Evolutionary conservation across 2,888 invertebrate genomes (phyloP), one percentile per base, ranked within the genome.

Genomic region (Drosophila basisetae): DNA sequence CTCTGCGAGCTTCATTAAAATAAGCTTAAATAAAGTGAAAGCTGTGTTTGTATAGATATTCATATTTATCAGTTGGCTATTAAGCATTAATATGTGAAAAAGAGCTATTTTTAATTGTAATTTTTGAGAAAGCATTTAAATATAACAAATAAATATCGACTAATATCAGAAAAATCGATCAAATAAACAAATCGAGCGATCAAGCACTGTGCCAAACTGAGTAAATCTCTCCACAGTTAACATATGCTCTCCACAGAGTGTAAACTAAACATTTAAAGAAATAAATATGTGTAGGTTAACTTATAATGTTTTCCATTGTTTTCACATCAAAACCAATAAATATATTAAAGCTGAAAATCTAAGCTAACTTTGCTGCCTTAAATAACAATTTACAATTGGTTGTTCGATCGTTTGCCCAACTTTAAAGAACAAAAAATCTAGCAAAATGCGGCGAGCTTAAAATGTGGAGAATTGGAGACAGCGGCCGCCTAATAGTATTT

Each of bases 401-500:
- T 53, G 9, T 39, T 63, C 49, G 47, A 56, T 63, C 31, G 30
- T 9, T 39, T 1, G 22, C 25, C 16, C 16, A 47, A 25, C 25
- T 16, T 11, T 22, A 16, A 16, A 28, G 28, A 1, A 13, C 5
- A 70, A 41, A 30, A 70, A 37, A 22, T 16, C 2, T 6, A 9
- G n/a, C 13, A 11, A 16, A 1, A 31, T 30, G 13, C 18, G 13
- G 63, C 28, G 22, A 77, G 55, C 16, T 25, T 22, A 9, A 25
- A 18, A 4, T 28, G n/a, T 2, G 13, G 56, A 39, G 39, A 7
- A n/a, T 64, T 84, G 70, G 73, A 76, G 70, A 76, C 70, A 73
- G 64, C 56, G 37, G 9, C 54, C 69, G 69, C 78, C 83, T 80
- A 89, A 88, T 88, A 88, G 86, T 90, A 85, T 78, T 85, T 88